Evolutionary conservation across 2,888 invertebrate species (phyloP), one percentile per base, ranked within the genome.

Genomic region (Helleia helle): DNA sequence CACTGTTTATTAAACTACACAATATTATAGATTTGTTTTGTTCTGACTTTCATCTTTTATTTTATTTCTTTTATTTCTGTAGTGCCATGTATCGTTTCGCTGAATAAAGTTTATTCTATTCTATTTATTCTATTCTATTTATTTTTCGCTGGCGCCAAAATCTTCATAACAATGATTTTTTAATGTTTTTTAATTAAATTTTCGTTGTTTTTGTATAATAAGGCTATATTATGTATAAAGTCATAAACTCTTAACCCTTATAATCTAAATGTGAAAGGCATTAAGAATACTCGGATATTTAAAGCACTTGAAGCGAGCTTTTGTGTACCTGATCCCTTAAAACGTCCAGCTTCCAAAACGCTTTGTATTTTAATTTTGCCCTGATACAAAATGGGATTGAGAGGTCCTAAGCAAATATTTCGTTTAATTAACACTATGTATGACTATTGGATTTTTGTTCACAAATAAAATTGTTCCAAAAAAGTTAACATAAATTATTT

Each of bases 341-440:
- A 31, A 34, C 12, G 34, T 31, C 11, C 18, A 11, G 34, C 17
- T 34, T 34, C 18, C 7, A 4, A 31, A 18, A 14, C 7, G 6
- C 2, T 29, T 7, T 12, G 8, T 14, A 7, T 14, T 13, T 29
- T 8, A 12, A 6, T 27, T 27, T 30, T 15, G 31, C n/a, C n/a
- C n/a, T 15, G 17, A 24, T 30, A 22, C 9, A 9, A 6, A 18
- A 13, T 14, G 9, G 14, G 24, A 22, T 36, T 8, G 7, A 34
- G 18, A 3, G 12, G 30, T 14, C 13, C 28, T 27, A 15, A 8
- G 39, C 22, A 24, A 39, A 39, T 39, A 39, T 39, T 39, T 36
- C 30, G 30, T 9, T 11, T 8, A 30, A 39, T 25, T 30, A 14
- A 25, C 17, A 13, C 15, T 15, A 14, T 31, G 13, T 18, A 11